phyloP scores from a whole-genome alignment of 2,888 invertebrate species.

The Mythimna lalbum region DNA sequence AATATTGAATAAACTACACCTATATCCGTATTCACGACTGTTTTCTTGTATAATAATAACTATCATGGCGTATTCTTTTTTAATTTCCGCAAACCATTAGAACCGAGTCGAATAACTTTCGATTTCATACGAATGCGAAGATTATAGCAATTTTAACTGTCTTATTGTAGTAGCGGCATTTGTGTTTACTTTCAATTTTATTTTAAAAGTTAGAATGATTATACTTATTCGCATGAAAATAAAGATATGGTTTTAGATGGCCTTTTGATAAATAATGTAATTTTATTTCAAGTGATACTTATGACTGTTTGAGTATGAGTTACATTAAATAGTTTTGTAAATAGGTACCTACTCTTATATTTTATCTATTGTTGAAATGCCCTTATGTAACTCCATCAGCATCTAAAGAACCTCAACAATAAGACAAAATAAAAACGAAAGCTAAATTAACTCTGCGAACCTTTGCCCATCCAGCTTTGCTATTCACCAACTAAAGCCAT shows the following conservation, averaged over 20 bases:
- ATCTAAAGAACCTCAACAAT: conserved; percentile 1
- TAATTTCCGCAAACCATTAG: conserved; percentile 47
- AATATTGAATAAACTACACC: conserved; percentile 12
- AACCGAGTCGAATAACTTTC: conserved; percentile 51
- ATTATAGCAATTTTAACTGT: conserved; percentile 54
- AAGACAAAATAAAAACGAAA: conserved; percentile 31
- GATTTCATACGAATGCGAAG: conserved; percentile 56
- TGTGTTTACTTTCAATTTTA: conserved; percentile 61
- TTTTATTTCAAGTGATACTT: no score
- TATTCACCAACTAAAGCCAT: conserved; percentile 42
- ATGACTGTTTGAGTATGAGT: no score
- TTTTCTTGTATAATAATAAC: conserved; percentile 39
- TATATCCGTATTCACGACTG: conserved; percentile 25
- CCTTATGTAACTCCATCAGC: conserved; percentile 13
- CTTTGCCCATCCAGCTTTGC: conserved; percentile 25
- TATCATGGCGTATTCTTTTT: conserved; percentile 24
- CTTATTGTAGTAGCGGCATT: conserved; percentile 33
- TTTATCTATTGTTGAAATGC: not conserved
- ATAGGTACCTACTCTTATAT: not conserved
- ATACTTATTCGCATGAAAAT: no score
- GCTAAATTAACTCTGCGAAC: conserved; percentile 15
- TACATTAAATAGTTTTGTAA: not conserved
- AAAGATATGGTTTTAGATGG: no score
- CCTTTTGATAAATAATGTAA: no score
- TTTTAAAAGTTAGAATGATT: not conserved